phyloP scores from a whole-genome alignment of 2,113 vertebrate species.

The Otocyon megalotis region DNA sequence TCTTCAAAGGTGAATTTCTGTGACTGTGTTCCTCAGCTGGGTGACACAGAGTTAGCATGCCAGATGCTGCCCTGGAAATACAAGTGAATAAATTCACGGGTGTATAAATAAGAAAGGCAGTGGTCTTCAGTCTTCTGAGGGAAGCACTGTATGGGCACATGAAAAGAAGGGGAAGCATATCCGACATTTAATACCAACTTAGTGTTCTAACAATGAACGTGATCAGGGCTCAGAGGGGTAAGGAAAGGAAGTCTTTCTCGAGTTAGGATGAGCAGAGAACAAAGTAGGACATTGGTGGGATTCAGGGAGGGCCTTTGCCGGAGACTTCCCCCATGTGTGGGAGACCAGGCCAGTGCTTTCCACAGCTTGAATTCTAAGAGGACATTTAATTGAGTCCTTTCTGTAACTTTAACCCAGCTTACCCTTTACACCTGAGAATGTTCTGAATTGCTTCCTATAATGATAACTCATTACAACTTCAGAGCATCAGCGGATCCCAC shows the following conservation, averaged over 20 bases:
- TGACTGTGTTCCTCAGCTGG: not conserved
- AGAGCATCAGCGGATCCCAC: not conserved
- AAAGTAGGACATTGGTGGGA: not conserved
- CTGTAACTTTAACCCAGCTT: not conserved
- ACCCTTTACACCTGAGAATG: not conserved
- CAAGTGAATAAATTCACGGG: not conserved
- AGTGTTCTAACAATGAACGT: not conserved
- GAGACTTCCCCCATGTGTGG: not conserved
- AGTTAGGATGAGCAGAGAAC: not conserved
- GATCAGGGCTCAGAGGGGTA: not conserved
- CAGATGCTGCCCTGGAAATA: not conserved
- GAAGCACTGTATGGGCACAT: not conserved
- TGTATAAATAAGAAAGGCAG: not conserved
- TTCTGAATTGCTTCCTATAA: not conserved
- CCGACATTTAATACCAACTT: not conserved
- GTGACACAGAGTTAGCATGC: not conserved
- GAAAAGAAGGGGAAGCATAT: not conserved
- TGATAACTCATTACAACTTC: not conserved
- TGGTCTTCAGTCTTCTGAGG: not conserved
- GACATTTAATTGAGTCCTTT: not conserved
- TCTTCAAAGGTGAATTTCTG: not conserved
- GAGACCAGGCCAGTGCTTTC: not conserved
- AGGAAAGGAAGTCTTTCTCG: not conserved
- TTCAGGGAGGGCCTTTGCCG: not conserved
- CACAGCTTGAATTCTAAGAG: not conserved